Percentiles rank a stretch among this genome's conserved stretches.
Conservation (phyloP, 2,888 invertebrate genomes). For the Acleris emargana region DNA sequence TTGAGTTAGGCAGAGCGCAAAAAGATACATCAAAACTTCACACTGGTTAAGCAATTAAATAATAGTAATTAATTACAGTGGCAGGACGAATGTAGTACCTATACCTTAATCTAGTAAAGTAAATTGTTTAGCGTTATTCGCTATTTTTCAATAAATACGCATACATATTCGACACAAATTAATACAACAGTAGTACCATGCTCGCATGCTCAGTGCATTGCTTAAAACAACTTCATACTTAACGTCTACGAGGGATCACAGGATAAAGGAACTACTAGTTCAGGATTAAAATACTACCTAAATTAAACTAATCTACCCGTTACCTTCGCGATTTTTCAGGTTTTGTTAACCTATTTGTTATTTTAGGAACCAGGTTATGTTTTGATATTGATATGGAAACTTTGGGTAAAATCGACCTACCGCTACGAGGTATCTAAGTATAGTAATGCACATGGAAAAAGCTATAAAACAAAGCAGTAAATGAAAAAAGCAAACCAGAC, state of each 20-base stretch:
- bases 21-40: too few species aligned
- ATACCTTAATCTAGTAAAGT: too few species aligned
- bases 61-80: too few species aligned
- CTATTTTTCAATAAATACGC: background rate
- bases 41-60: too few species aligned
- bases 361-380: background rate
- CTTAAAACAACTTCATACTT: conserved; percentile 9
- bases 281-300: conserved; percentile 11
- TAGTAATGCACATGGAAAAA: conserved; percentile 35
- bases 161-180: conserved; percentile 27
- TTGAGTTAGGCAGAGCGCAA: too few species aligned
- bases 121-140: too few species aligned
- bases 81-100: too few species aligned
- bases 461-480: conserved; percentile 55
- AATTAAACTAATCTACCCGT: conserved; percentile 5
- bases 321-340: conserved; percentile 2
- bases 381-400: background rate
- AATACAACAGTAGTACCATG: conserved; percentile 25
- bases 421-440: background rate
- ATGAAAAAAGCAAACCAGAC: conserved; percentile 36
- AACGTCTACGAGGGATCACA: conserved; percentile 26
- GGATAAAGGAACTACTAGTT: conserved; percentile 16
- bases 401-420: background rate
- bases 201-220: conserved; percentile 33
- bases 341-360: conserved; percentile 3